Evolutionary conservation across 2,797 vertebrate genomes (phyloP), one percentile per base, ranked within the genome.

Genomic region (Sciurus vulgaris): DNA sequence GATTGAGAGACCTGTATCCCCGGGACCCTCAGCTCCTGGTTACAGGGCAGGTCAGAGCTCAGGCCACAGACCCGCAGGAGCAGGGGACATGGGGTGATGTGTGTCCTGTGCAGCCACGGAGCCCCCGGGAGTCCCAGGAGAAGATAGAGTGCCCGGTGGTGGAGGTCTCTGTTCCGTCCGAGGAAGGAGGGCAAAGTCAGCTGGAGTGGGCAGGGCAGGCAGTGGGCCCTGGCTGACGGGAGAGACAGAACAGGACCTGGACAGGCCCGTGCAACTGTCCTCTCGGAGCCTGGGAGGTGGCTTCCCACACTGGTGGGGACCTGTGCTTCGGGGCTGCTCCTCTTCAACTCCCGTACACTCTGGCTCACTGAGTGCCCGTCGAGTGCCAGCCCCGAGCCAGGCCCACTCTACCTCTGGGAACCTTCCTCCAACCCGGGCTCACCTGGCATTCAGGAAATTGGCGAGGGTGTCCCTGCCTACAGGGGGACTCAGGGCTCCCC

Each of bases 381-480:
- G 5, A 7, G 7, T 26, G 15, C 67, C 26, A 15, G 0, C n/a
- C 0, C 13, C 4, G 9, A 0, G 24, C 30, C 18, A 5, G n/a
- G 10, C 1, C 33, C 38, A 44, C 12, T 0, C 22, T 9, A 12
- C 6, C 73, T 28, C 35, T 38, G 0, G 61, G 35, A 2, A 0
- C 9, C 44, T 72, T 61, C 14, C 47, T 30, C 4, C 61, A 51
- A 6, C 30, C 15, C 73, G 18, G 18, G 17, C 79, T 72, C 0
- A 15, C 54, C 59, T 26, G 5, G 10, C 14, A 2, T 17, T 20
- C 1, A 0, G 38, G 30, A 30, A 33, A 47, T 8, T 3, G 30
- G 28, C 8, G 63, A 38, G 14, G 11, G 2, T 11, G 20, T 51
- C 9, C 17, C 17, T 11, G 1, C 0, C 10, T 33, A 18, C 9